Evolutionary conservation across 1,140 invertebrate species (phyloP), one percentile per base, ranked within the genome.

Genomic region (Hyposmocoma kahamanoa): DNA sequence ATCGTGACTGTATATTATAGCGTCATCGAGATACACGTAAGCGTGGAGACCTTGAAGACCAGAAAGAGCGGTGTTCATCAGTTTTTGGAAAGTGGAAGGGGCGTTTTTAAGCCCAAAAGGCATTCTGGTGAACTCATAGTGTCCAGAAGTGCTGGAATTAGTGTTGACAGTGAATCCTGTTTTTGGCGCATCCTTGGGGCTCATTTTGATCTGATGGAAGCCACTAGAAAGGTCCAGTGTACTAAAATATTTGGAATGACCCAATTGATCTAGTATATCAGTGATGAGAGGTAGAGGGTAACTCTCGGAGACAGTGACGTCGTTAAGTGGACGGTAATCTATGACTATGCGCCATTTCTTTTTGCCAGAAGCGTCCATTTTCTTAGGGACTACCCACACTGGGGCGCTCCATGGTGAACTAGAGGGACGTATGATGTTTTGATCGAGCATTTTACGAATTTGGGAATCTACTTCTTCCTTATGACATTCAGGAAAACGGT

Each of bases 241-340:
- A 1, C 60, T 56, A 48, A 88, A 87, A 41, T 61, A 78, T 38
- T 65, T 65, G 6, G 56, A 47, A 6, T 59, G 64, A 1, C 53
- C 55, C 20, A 87, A 49, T 6, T 49, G 56, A 34, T 80, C 63
- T n/a, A 89, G 52, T 10, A 65, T 59, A 19, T 84, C 71, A n/a
- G 81, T 76, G 4, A 88, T 84, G 9, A 73, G 51, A 5, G 88
- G 87, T 17, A 90, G 56, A 1, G 87, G 88, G 62, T 72, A 89
- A 15, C 58, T 53, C 43, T 68, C 59, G 17, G 56, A 53, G 26
- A 57, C 48, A 3, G 66, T 61, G 21, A 44, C 36, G 38, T 61
- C 48, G 50, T 74, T 74, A 30, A 77, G 43, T 28, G 38, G 19
- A 22, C 62, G 18, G 50, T 53, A 69, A 56, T 71, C 68, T 2